A percentile compares a stretch with the other conserved stretches of the same genome.
Evolutionary conservation across 2,888 invertebrate species (phyloP).

Genomic region (Theristus sp.): DNA sequence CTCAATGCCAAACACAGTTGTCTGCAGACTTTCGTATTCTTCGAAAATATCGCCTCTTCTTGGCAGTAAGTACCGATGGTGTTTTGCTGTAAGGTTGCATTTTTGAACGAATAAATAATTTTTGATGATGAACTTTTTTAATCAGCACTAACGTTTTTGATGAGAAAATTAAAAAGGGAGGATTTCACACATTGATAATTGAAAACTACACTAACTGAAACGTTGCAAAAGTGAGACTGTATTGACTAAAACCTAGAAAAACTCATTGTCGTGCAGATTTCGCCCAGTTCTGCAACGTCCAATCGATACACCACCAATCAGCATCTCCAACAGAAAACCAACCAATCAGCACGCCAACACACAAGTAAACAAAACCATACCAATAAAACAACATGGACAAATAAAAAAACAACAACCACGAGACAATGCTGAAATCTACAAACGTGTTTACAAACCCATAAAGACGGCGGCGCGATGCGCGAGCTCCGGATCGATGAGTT

Average conservation of each 20-base stretch:
- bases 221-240: neutral
- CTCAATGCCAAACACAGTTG: constrained; percentile 26
- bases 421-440: neutral
- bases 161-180: too few species aligned
- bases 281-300: neutral
- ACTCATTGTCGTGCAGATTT: neutral
- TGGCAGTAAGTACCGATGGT: neutral
- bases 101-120: too few species aligned
- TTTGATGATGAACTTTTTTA: too few species aligned
- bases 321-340: neutral
- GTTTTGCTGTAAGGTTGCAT: too few species aligned
- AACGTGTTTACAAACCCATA: neutral
- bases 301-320: too few species aligned
- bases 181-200: too few species aligned
- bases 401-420: neutral
- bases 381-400: neutral
- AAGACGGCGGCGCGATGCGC: too few species aligned
- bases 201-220: too few species aligned
- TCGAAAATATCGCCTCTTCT: neutral
- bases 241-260: neutral
- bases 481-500: constrained; percentile 27
- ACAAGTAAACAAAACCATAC: constrained; percentile 12
- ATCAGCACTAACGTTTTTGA: too few species aligned
- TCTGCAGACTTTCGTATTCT: neutral
- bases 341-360: constrained; percentile 5